Evolutionary conservation across 1,140 invertebrate genomes (phyloP), one percentile per base, ranked within the genome.

Genomic region (Drosophila orosa): DNA sequence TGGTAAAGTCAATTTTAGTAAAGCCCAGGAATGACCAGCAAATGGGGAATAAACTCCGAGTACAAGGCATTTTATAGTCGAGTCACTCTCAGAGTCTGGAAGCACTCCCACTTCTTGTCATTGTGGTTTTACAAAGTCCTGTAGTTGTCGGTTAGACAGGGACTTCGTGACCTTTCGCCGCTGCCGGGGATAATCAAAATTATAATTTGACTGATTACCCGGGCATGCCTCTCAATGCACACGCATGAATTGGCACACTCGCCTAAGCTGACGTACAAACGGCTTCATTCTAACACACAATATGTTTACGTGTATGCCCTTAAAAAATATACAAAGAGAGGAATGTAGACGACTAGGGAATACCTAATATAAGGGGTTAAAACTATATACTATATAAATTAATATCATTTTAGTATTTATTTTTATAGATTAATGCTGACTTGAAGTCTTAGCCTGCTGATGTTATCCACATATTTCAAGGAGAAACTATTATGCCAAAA

Each of bases 131-230:
- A 24, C 50, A 71, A 71, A 57, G 31, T 71, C 48, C 67, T 71
- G 65, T 57, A 57, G 65, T 47, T 57, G 65, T 45, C 65, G 58
- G 58, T 62, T 71, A 60, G 74, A 77, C 74, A 76, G 67, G 78
- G 65, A 74, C 75, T 89, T 78, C 85, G 85, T 89, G 85, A 90
- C 86, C 50, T 67, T 86, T 74, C 68, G 85, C 63, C 85, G 83
- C 61, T 69, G 78, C 78, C 60, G 74, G 85, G 85, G 85, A 89
- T 89, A 81, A 89, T 85, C 81, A 71, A 83, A 85, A 89, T 89
- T 89, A 84, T 86, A 89, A 86, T 89, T 85, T 89, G 85, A 89
- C 85, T 89, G 85, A 89, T 89, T 89, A 73, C 85, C 76, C 76
- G 75, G 47, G 61, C 74, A 67, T 57, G 69, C 44, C 59, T 62